These are phyloP conservation scores for Smutsia gigantea DNA, from an alignment of 2,797 vertebrate species.

Conservation along the genomic window DNA sequence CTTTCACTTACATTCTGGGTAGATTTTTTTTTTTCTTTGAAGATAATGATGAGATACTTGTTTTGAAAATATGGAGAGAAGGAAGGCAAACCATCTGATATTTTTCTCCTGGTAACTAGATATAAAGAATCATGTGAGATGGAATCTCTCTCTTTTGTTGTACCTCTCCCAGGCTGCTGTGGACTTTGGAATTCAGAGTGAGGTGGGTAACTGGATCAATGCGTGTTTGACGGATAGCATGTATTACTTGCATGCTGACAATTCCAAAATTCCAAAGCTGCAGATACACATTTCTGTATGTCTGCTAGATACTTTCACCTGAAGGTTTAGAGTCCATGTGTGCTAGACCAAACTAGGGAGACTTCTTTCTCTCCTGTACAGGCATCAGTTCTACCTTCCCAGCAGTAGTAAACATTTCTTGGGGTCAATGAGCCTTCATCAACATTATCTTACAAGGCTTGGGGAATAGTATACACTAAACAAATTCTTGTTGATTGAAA, in stretches of 20 bases:
- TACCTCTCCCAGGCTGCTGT: neutral
- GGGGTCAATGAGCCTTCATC: neutral
- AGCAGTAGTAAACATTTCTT: neutral
- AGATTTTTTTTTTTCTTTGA: neutral
- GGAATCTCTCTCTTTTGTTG: neutral
- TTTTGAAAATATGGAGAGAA: conserved; percentile 3
- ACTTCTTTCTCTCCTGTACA: neutral
- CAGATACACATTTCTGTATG: neutral
- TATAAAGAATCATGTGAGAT: neutral
- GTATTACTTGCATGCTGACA: neutral
- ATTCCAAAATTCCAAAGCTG: neutral
- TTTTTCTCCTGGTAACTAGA: neutral
- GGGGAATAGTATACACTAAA: neutral
- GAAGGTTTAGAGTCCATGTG: neutral
- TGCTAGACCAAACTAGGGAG: neutral
- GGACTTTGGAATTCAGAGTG: neutral
- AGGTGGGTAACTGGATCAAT: neutral
- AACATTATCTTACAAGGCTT: neutral
- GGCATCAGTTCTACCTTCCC: neutral
- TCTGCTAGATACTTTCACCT: neutral
- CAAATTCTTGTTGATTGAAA: neutral
- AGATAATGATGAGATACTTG: neutral
- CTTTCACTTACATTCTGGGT: neutral
- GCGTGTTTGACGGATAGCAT: neutral
- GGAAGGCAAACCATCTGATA: neutral